Evolutionary conservation across 2,797 vertebrate species (phyloP).

Genomic region (Taenioides sp.): DNA sequence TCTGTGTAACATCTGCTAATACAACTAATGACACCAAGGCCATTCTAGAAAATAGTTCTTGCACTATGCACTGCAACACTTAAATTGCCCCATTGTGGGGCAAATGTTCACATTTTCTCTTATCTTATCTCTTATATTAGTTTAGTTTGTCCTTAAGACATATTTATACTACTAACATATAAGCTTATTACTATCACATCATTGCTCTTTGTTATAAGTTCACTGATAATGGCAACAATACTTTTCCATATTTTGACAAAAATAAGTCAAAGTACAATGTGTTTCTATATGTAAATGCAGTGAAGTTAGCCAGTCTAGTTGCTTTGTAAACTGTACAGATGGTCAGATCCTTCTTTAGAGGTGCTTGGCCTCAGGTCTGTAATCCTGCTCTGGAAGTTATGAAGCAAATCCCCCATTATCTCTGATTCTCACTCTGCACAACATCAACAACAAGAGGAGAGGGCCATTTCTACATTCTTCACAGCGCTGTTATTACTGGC

Average conservation of each 20-base stretch:
- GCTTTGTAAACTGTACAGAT: slow-evolving; percentile 49
- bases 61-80: too few species aligned
- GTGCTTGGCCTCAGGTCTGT: slow-evolving; percentile 51
- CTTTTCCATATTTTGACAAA: neutral
- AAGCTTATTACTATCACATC: too few species aligned
- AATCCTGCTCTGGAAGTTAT: slow-evolving; percentile 50
- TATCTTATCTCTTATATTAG: too few species aligned
- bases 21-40: too few species aligned
- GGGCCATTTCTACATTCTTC: neutral
- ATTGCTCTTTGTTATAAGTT: too few species aligned
- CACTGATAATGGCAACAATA: too few species aligned
- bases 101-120: too few species aligned
- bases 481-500: slow-evolving; percentile 13
- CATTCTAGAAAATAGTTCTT: too few species aligned
- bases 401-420: slow-evolving; percentile 49
- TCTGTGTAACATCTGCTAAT: too few species aligned
- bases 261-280: neutral
- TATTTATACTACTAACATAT: too few species aligned
- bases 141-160: too few species aligned
- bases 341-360: slow-evolving; percentile 65
- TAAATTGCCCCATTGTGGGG: too few species aligned
- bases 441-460: slow-evolving; percentile 8
- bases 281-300: neutral
- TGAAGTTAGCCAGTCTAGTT: neutral
- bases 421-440: slow-evolving; percentile 28